A percentile compares a stretch with the other conserved stretches of the same genome.
Conservation (phyloP, 2,797 vertebrate species). For the Hemibagrus guttatus region DNA sequence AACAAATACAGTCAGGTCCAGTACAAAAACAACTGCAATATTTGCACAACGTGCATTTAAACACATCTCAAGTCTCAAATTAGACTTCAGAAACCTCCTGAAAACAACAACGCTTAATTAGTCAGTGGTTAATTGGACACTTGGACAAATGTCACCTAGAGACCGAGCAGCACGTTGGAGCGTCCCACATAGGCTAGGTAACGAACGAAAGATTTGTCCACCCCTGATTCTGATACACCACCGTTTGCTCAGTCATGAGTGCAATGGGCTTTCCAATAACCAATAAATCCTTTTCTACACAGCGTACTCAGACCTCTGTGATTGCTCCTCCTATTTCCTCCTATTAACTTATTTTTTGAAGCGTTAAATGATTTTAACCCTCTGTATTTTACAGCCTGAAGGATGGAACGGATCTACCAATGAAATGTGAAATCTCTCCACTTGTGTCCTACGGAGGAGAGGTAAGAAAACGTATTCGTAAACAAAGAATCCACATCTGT, state of each 20-base stretch:
- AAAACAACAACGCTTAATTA: background rate
- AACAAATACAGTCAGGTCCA: background rate
- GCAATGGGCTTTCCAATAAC: constrained; percentile 23
- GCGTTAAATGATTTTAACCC: constrained; percentile 33
- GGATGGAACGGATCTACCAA: constrained; percentile 89
- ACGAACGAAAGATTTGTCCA: constrained; percentile 4
- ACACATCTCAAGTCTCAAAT: background rate
- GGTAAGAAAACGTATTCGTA: constrained; percentile 69
- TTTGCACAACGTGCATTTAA: background rate
- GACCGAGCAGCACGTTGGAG: background rate
- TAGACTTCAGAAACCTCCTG: background rate
- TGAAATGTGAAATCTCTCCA: constrained; percentile 97
- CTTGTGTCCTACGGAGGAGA: constrained; percentile 93
- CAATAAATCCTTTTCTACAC: background rate
- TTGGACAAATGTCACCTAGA: background rate
- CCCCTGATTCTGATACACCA: background rate
- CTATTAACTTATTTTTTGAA: background rate
- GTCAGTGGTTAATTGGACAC: background rate
- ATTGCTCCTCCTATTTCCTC: background rate
- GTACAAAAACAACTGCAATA: background rate
- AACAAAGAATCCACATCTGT: background rate
- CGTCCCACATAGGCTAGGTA: background rate
- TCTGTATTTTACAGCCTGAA: constrained; percentile 80
- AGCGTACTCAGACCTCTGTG: background rate
- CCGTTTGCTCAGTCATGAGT: constrained; percentile 8